Evolutionary conservation across 2,888 invertebrate species (phyloP).

Genomic region (Euzophera pinguis): DNA sequence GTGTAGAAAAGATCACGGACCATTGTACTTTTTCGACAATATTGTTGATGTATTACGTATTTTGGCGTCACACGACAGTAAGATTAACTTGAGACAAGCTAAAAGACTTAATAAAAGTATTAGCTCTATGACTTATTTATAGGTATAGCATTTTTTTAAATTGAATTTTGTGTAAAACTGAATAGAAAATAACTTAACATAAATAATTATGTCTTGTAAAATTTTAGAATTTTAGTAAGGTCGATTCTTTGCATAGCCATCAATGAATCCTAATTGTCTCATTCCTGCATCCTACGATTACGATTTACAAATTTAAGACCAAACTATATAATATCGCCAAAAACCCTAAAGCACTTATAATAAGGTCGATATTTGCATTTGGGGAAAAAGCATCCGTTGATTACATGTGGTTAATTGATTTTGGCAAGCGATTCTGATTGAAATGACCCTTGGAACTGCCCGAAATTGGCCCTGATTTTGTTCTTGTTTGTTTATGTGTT

Average conservation of each 20-base stretch:
- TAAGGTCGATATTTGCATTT: slow-evolving; percentile 24
- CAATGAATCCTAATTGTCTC: slow-evolving; percentile 2
- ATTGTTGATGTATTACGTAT: too few relatives aligned
- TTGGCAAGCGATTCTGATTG: slow-evolving; percentile 61
- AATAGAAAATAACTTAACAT: too few relatives aligned
- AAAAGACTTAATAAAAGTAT: too few relatives aligned
- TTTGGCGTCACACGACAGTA: too few relatives aligned
- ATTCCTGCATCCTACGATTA: slow-evolving; percentile 52
- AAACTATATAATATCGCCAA: neutral
- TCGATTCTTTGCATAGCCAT: neutral
- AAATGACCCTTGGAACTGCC: slow-evolving; percentile 44
- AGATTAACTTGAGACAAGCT: too few relatives aligned
- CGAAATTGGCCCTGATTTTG: slow-evolving; percentile 48
- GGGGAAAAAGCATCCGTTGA: slow-evolving; percentile 30
- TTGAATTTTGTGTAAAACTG: too few relatives aligned
- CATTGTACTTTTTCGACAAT: too few relatives aligned
- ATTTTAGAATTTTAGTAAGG: too few relatives aligned
- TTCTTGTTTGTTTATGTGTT: slow-evolving; percentile 48
- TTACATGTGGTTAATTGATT: slow-evolving; percentile 69
- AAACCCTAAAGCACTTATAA: slow-evolving; percentile 5
- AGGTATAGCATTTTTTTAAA: too few relatives aligned
- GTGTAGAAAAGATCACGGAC: too few relatives aligned
- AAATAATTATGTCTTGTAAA: too few relatives aligned
- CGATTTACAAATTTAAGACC: slow-evolving; percentile 27
- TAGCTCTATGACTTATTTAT: too few relatives aligned